Evolutionary conservation across 2,888 invertebrate genomes (phyloP), one percentile per base, ranked within the genome.

Genomic region (Acleris cristana): DNA sequence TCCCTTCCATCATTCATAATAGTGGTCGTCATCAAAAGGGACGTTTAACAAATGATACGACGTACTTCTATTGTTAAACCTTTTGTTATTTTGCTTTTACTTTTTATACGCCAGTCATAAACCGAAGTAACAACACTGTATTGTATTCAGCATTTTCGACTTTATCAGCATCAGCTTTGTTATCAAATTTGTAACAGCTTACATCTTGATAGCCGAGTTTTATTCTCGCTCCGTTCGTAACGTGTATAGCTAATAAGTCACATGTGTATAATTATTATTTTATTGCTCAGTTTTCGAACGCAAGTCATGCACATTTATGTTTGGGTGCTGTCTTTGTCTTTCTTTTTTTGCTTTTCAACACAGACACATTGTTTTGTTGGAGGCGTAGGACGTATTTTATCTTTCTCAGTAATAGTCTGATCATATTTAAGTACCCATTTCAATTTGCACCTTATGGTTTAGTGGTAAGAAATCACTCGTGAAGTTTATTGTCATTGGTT

Each of bases 201-300:
- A 7, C 56, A 67, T 65, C 55, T 68, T 51, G 34, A 57, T 70
- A 61, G 57, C 68, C 71, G 69, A 79, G 77, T 82, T 85, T 83
- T 83, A 82, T 82, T 82, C 85, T 82, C 79, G 76, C 82, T 82
- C 82, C 81, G 80, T 83, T 78, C 81, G 81, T 81, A 84, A 84
- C 84, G 80, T 84, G 86, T 85, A 85, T 76, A 82, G 86, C 86
- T 90, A 90, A 91, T 91, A 91, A 89, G 89, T 91, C 89, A 88
- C 88, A 89, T 88, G 90, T 87, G 89, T 90, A 89, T 90, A 91
- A 92, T 92, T 90, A 91, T 91, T 90, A 90, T 90, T 90, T 91
- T 90, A 90, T 90, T 89, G 89, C 83, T 75, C 77, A 81, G 84
- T 77, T 84, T 87, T 79, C 84, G 88, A 87, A 88, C 85, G 87